Evolutionary conservation across 2,797 vertebrate species (phyloP), one percentile per base, ranked within the genome.

Genomic region (Cynopterus sphinx): DNA sequence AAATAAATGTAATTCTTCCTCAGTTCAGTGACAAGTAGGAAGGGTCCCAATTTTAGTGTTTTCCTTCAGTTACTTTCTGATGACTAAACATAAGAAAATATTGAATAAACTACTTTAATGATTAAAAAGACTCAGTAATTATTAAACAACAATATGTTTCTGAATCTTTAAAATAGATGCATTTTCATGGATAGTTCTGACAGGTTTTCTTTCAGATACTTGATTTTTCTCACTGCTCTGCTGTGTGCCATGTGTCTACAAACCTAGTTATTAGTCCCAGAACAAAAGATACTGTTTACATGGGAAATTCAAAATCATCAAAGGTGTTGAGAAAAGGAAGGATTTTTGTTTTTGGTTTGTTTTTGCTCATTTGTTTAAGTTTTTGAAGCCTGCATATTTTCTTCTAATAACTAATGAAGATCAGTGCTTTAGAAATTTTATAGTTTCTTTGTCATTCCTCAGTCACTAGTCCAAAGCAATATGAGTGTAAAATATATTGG

Each of bases 121-220:
- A 36, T 55, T 55, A 74, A 53, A 74, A 82, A 43, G 5, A 1
- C 2, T 90, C 26, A 61, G 39, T 16, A 61, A 51, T 85, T 74
- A 87, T 77, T 65, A 91, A 84, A 84, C 51, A 81, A 36, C n/a
- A 43, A 3, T 28, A 67, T 94, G 13, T 95, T 43, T 43, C 41
- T 91, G 67, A 83, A 21, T 91, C 46, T 85, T n/a, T 91, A 95
- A 53, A 97, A 55, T 92, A 91, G 95, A 71, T 91, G 19, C 22
- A 87, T 70, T 96, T 96, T 95, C 74, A 65, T 95, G 94, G 75
- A 63, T 87, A 98, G 43, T 0, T 61, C 36, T 96, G 87, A 83
- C 73, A 91, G 28, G 41, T 97, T 96, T 97, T 90, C 86, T 97
- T 93, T 94, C n/a, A 53, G 17, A 57, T 49, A 19, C 68, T 59